phyloP scores from a whole-genome alignment of 37 sponge, comb jelly and placozoan species.

The Eunapius fragilis region DNA sequence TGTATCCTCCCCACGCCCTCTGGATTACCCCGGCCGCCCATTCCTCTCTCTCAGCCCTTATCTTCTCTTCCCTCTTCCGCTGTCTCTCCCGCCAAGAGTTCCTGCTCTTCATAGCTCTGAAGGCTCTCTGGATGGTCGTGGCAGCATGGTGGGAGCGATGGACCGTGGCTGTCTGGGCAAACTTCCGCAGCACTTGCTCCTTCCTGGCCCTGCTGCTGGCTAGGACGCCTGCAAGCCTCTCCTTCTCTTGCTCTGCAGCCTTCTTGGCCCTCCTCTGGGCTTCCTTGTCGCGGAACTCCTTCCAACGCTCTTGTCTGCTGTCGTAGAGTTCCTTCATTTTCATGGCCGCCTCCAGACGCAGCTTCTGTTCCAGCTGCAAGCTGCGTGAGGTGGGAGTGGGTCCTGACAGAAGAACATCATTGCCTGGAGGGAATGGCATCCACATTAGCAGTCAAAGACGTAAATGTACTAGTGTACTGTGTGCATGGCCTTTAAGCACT shows the following conservation, averaged over 20 bases:
- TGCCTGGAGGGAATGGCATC: not conserved
- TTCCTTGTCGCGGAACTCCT: conserved; percentile 55
- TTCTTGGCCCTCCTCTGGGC: conserved; percentile 67
- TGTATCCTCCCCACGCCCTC: conserved; percentile 45
- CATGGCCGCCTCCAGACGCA: conserved; percentile 57
- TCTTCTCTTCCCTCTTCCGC: not conserved
- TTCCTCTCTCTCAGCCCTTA: not conserved
- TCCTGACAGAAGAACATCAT: not conserved
- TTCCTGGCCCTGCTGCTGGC: conserved; percentile 51
- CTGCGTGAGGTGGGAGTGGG: not conserved
- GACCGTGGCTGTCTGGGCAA: conserved; percentile 33
- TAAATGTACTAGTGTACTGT: not conserved
- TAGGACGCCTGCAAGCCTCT: conserved; percentile 49
- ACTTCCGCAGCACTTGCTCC: conserved; percentile 35
- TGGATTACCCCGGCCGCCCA: conserved; percentile 59
- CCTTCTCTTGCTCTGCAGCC: conserved; percentile 39
- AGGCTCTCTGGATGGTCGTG: conserved; percentile 62
- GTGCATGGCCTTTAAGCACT: too few species aligned
- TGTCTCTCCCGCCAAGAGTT: not conserved
- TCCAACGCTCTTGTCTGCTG: conserved; percentile 48
- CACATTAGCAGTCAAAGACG: not conserved
- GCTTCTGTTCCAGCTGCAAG: not conserved
- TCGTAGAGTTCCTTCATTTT: conserved; percentile 55
- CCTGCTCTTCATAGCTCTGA: conserved; percentile 12
- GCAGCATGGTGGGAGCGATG: conserved; percentile 62